phyloP scores from a whole-genome alignment of 2,888 invertebrate genomes.

The Callyntrura sp. region DNA sequence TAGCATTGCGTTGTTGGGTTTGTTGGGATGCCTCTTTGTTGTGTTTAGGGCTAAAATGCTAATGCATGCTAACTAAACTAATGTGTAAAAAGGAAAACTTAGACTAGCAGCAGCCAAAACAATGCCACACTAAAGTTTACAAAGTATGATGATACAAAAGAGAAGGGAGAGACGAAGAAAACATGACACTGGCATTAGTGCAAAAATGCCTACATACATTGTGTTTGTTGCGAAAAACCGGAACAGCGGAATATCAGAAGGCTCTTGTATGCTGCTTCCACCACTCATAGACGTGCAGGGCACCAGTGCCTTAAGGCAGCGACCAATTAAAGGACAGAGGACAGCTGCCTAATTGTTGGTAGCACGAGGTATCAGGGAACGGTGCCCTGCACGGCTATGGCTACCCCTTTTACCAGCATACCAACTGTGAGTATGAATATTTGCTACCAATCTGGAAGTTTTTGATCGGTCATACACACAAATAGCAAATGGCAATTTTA shows the following conservation, averaged over 20 bases:
- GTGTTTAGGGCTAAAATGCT: neutral
- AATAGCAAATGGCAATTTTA: conserved; percentile 9
- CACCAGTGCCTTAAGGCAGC: too few relatives aligned
- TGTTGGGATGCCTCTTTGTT: conserved; percentile 31
- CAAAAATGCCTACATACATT: too few relatives aligned
- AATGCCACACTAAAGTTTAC: neutral
- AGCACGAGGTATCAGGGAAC: too few relatives aligned
- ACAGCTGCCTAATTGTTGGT: too few relatives aligned
- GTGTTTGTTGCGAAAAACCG: conserved; percentile 5
- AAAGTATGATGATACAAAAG: too few relatives aligned
- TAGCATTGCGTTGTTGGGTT: conserved; percentile 16
- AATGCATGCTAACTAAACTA: conserved; percentile 3
- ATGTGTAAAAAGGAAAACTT: conserved; percentile 2
- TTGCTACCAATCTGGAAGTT: neutral
- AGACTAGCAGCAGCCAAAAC: neutral
- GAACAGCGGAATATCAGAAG: neutral
- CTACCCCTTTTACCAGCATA: too few relatives aligned
- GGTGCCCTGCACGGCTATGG: neutral
- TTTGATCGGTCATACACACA: neutral
- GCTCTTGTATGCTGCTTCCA: neutral
- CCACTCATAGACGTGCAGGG: too few relatives aligned
- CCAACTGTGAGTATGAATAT: too few relatives aligned
- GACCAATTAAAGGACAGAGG: too few relatives aligned
- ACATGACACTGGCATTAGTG: too few relatives aligned
- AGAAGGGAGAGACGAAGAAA: too few relatives aligned